Conservation (phyloP, 2,797 vertebrate species). For the Tauraco hartlaubi region DNA sequence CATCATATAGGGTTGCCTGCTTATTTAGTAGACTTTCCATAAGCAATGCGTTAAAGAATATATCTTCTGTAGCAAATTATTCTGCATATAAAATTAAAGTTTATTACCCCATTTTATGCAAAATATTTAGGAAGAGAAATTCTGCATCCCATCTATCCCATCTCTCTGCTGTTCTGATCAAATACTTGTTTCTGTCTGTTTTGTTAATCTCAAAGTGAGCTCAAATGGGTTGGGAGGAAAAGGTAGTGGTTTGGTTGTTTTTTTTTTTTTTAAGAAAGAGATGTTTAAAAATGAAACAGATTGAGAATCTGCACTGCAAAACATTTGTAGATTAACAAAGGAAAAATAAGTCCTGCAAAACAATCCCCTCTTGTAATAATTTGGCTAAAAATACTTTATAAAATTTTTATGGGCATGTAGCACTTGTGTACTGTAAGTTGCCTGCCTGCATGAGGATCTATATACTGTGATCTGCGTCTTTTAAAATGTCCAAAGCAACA, state of each 20-base stretch:
- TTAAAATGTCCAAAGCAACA: neutral
- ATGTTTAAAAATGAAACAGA: neutral
- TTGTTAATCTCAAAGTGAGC: neutral
- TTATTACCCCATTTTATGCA: neutral
- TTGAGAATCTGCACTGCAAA: neutral
- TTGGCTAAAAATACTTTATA: neutral
- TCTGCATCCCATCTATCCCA: neutral
- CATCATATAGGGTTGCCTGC: neutral
- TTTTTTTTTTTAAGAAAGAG: neutral
- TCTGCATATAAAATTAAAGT: neutral
- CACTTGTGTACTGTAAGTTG: neutral
- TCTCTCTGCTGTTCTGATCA: neutral
- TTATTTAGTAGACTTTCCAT: neutral
- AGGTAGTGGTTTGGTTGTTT: neutral
- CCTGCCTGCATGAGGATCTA: neutral
- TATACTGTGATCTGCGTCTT: neutral
- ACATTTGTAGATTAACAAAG: neutral
- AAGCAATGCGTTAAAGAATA: neutral
- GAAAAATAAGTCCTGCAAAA: neutral
- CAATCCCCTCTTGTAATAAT: neutral
- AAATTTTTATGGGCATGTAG: neutral
- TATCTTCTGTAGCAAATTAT: neutral
- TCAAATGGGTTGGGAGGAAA: neutral
- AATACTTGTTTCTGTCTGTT: neutral
- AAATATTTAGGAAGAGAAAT: slow-evolving; percentile 5